Evolutionary conservation across 1,140 invertebrate species (phyloP).

Genomic region (Drosophila takahashii): DNA sequence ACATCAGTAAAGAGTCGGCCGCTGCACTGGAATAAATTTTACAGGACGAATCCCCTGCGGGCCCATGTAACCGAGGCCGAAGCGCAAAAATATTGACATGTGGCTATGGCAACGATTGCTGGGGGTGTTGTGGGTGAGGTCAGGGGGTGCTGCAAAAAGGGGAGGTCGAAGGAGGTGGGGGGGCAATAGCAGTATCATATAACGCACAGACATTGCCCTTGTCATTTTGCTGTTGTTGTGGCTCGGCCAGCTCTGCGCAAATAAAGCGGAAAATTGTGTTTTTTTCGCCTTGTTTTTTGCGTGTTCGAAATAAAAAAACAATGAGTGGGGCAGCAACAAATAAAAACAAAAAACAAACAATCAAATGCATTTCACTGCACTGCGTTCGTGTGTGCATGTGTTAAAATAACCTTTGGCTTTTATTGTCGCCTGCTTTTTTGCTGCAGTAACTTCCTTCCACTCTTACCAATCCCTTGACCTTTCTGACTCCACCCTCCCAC

Average conservation of each 20-base stretch:
- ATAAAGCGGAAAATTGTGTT: constrained; percentile 78
- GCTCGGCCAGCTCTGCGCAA: constrained; percentile 50
- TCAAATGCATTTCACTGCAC: constrained; percentile 76
- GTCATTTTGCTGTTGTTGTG: constrained; percentile 35
- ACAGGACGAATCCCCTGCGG: constrained; percentile 41
- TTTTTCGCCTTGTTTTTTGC: constrained; percentile 59
- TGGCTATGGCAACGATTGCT: constrained; percentile 53
- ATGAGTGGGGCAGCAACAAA: constrained; percentile 14
- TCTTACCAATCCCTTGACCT: constrained; percentile 2
- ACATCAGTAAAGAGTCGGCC: constrained; percentile 65
- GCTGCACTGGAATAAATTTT: constrained; percentile 50
- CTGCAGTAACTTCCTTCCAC: constrained; percentile 13
- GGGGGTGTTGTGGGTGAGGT: background rate
- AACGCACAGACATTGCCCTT: constrained; percentile 56
- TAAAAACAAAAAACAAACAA: constrained; percentile 65
- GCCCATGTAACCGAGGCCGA: constrained; percentile 53
- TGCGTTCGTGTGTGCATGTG: constrained; percentile 40
- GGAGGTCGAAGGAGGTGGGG: background rate
- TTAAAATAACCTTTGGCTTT: constrained; percentile 76
- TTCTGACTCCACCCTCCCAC: background rate
- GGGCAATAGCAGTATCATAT: constrained; percentile 47
- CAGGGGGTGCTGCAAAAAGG: background rate
- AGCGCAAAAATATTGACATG: constrained; percentile 80
- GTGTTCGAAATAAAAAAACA: constrained; percentile 33
- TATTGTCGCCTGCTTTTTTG: constrained; percentile 45